These are phyloP conservation scores for Heliconius ismenius DNA, from an alignment of 2,888 invertebrate species.

Conservation along the genomic window DNA sequence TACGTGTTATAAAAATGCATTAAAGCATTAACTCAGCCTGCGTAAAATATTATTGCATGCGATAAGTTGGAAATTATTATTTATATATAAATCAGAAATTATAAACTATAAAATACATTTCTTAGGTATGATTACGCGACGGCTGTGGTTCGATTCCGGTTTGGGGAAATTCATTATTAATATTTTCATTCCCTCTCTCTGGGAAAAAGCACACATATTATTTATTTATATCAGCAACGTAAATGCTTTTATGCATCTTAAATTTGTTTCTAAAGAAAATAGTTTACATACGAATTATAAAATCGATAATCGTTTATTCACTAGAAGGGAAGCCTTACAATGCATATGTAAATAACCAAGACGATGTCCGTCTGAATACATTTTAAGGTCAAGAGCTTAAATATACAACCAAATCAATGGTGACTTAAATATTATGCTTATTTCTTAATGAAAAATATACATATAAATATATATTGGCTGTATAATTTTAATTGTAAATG, in stretches of 20 bases:
- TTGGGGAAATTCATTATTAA: too few relatives aligned
- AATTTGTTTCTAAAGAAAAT: background rate
- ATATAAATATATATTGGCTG: background rate
- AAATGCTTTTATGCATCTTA: background rate
- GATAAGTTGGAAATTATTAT: background rate
- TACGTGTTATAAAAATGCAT: background rate
- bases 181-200: too few relatives aligned
- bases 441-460: slow-evolving; percentile 4
- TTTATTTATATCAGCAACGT: too few relatives aligned
- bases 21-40: background rate
- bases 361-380: slow-evolving; percentile 29
- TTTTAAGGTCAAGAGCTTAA: slow-evolving; percentile 23
- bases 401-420: background rate
- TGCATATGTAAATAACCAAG: slow-evolving; percentile 27
- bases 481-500: background rate
- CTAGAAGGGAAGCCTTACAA: slow-evolving; percentile 12
- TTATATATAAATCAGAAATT: too few relatives aligned
- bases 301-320: slow-evolving; percentile 20
- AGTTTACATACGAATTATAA: slow-evolving; percentile 15
- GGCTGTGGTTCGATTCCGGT: too few relatives aligned
- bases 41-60: background rate
- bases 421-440: background rate
- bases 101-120: background rate
- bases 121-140: background rate
- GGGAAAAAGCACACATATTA: too few relatives aligned